Conservation (phyloP, 2,113 vertebrate species). For the Tapirus terrestris region DNA sequence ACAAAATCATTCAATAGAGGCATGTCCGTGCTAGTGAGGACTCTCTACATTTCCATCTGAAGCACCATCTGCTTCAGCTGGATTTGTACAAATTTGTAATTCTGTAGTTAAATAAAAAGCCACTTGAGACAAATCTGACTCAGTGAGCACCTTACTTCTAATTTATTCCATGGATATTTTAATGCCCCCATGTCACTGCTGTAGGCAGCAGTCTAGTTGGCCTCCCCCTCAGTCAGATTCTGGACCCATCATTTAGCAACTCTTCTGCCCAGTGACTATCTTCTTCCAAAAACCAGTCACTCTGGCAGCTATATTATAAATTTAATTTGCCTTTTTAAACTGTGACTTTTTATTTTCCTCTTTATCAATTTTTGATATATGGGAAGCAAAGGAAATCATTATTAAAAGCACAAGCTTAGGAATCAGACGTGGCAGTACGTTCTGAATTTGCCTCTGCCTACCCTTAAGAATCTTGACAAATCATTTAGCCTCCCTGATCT, state of each 20-base stretch:
- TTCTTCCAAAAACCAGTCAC: not conserved
- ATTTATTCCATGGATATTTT: not conserved
- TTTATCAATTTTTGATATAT: not conserved
- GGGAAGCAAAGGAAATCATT: not conserved
- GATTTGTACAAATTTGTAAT: not conserved
- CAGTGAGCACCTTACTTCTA: not conserved
- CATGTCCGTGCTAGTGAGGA: not conserved
- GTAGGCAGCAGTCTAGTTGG: not conserved
- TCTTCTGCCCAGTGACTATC: not conserved
- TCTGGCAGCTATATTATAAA: not conserved
- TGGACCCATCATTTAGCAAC: not conserved
- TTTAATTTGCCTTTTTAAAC: constrained; percentile 8
- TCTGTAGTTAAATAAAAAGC: constrained; percentile 42
- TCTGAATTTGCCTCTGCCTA: not conserved
- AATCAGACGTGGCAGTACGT: not conserved
- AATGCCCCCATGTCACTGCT: not conserved
- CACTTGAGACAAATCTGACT: not conserved
- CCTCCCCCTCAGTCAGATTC: not conserved
- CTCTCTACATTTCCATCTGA: not conserved
- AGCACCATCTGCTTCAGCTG: not conserved
- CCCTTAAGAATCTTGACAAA: not conserved
- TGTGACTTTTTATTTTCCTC: not conserved
- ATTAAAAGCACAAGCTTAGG: not conserved
- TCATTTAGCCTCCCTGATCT: not conserved
- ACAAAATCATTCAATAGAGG: not conserved